Percentiles rank a stretch among this genome's conserved stretches.
phyloP scores from a whole-genome alignment of 2,797 vertebrate genomes.

The Coluber constrictor region DNA sequence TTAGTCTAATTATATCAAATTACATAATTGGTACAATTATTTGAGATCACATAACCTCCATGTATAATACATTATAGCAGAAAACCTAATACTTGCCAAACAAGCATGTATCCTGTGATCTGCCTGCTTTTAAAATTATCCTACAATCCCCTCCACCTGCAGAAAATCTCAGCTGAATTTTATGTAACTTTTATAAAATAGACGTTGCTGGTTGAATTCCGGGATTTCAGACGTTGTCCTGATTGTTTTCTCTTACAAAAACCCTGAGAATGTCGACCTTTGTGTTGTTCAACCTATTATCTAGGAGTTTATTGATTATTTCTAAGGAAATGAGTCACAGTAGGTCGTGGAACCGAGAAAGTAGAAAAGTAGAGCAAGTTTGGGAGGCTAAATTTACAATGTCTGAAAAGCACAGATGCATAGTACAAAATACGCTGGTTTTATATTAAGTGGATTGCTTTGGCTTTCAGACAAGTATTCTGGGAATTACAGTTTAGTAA shows the following conservation, averaged over 20 bases:
- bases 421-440: neutral
- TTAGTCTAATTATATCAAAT: conserved; percentile 62
- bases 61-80: conserved; percentile 56
- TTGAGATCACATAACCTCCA: conserved; percentile 62
- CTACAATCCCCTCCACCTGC: neutral
- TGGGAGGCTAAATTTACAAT: neutral
- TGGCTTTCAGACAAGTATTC: neutral
- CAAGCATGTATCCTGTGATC: conserved; percentile 14
- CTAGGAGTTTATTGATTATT: neutral
- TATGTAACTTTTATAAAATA: conserved; percentile 46
- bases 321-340: neutral
- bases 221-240: conserved; percentile 52
- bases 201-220: conserved; percentile 32
- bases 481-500: neutral
- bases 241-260: conserved; percentile 52
- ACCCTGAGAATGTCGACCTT: conserved; percentile 25
- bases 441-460: neutral
- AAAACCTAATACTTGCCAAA: conserved; percentile 52
- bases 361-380: neutral
- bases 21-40: conserved; percentile 63
- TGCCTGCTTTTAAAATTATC: conserved; percentile 29
- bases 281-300: neutral
- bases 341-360: neutral
- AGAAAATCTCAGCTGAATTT: neutral
- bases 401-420: neutral